Evolutionary conservation across 1,140 invertebrate genomes (phyloP), one percentile per base, ranked within the genome.

Genomic region (Arctopsyche grandis): DNA sequence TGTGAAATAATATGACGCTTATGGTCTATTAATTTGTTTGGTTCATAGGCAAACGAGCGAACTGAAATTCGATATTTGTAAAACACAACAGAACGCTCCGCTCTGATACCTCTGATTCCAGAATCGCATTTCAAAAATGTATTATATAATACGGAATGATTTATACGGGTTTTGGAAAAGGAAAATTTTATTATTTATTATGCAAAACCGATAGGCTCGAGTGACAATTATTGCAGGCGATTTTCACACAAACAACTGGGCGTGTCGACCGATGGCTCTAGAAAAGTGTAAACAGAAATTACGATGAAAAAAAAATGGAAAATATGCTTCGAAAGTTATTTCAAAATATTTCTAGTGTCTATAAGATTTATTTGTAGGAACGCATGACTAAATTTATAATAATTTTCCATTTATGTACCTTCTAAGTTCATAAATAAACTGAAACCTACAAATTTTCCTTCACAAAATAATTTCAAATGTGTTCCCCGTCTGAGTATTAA

Each of bases 161-260:
- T 60, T 60, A 21, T 16, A n/a, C n/a, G n/a, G n/a, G n/a, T n/a
- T n/a, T n/a, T n/a, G n/a, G n/a, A n/a, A n/a, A n/a, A 21, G 9
- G 56, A 38, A 38, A 38, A 38, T 38, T 38, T 38, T 38, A 38
- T 38, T 38, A 38, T 43, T 22, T 26, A 29, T 74, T 74, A 74
- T 74, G 71, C 71, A 74, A 74, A 74, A 56, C 19, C 71, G 71
- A 74, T 56, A 74, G 48, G 71, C 71, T 74, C 46, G 44, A 74
- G 71, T 74, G 71, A 74, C 71, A 74, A 74, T 52, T 56, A 38
- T 24, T 38, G 38, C 22, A 21, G 21, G n/a, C 26, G 26, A 69
- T 60, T 60, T 60, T 60, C 56, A 60, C 21, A 21, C 56, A 60
- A 60, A 60, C 56, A 60, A 60, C 16, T 19, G 21, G 56, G 56